Conservation (phyloP, 1,140 invertebrate genomes). For the Drosophila truncata region DNA sequence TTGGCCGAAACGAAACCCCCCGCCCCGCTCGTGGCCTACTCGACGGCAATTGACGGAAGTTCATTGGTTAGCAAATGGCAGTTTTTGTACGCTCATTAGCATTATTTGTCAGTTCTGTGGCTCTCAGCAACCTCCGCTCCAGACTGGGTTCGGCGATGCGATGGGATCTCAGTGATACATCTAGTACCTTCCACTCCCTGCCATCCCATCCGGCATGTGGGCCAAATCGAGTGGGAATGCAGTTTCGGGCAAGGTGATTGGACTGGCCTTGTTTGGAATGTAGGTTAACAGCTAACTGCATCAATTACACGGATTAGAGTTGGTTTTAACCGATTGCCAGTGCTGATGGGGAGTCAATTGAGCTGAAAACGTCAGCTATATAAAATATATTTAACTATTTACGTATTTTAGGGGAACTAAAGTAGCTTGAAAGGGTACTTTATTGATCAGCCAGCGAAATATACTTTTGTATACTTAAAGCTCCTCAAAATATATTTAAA, state of each 20-base stretch:
- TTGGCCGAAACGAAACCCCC: constrained; percentile 1
- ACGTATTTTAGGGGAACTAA: not conserved
- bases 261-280: constrained; percentile 27
- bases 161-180: constrained; percentile 53
- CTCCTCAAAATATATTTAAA: no score
- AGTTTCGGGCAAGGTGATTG: constrained; percentile 31
- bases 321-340: not conserved
- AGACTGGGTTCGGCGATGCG: constrained; percentile 58
- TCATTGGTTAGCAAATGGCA: constrained; percentile 83
- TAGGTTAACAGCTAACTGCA: constrained; percentile 44
- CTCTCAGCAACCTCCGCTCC: constrained; percentile 46
- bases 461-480: not conserved
- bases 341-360: not conserved
- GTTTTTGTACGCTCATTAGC: constrained; percentile 84
- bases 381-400: constrained; percentile 1
- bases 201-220: constrained; percentile 12
- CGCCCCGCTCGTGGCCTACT: constrained; percentile 15
- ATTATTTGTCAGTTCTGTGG: constrained; percentile 81
- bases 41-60: constrained; percentile 80
- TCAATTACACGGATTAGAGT: constrained; percentile 20
- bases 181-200: not conserved
- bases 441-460: not conserved
- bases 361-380: not conserved
- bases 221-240: constrained; percentile 10
- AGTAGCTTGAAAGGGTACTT: not conserved